Percentiles rank a stretch among this genome's conserved stretches.
These are phyloP conservation scores for Spisula solida DNA, from an alignment of 2,888 invertebrate genomes.

Conservation along the genomic window DNA sequence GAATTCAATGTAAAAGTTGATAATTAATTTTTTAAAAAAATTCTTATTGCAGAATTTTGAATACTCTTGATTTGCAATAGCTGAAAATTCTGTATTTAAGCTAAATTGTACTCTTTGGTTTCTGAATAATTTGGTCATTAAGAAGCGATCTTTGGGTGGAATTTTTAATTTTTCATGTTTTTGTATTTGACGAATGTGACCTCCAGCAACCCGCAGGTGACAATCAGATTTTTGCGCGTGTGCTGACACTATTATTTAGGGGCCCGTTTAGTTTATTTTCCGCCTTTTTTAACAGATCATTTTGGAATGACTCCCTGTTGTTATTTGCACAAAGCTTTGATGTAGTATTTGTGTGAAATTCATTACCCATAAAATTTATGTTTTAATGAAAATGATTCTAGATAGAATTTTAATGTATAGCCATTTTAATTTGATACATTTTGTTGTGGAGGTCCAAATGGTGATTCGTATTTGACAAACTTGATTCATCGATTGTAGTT, in stretches of 20 bases:
- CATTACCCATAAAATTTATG: conserved; percentile 58
- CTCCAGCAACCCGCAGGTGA: conserved; percentile 49
- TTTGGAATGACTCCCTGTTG: conserved; percentile 25
- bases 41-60: too few species aligned
- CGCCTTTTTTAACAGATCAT: conserved; percentile 42
- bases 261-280: conserved; percentile 51
- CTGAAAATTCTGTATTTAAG: neutral
- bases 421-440: conserved; percentile 55
- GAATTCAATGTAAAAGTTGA: too few species aligned
- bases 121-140: neutral
- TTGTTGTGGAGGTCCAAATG: conserved; percentile 11
- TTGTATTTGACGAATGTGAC: conserved; percentile 12
- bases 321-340: conserved; percentile 51
- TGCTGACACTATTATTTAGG: conserved; percentile 30
- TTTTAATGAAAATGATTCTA: conserved; percentile 45
- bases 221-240: conserved; percentile 33
- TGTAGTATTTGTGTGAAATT: conserved; percentile 59
- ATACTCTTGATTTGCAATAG: too few species aligned
- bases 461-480: conserved; percentile 45
- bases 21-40: too few species aligned
- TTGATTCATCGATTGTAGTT: conserved; percentile 36
- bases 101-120: neutral
- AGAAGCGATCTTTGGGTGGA: neutral
- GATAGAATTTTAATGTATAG: conserved; percentile 26
- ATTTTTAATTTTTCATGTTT: neutral